phyloP scores from a whole-genome alignment of 2,797 vertebrate genomes.

The Lepus oiostolus region DNA sequence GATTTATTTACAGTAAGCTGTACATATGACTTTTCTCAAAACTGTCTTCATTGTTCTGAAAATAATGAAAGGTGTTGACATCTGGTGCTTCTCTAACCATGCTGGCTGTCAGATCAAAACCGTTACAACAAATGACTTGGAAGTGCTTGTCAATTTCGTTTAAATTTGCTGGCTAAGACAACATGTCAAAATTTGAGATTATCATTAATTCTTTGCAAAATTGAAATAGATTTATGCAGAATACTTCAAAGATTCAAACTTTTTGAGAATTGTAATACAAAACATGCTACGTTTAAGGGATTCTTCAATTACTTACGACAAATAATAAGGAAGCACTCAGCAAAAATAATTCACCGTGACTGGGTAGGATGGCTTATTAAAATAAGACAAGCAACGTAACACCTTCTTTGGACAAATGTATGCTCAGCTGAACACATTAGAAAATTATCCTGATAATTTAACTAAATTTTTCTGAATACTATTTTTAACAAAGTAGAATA shows the following conservation, averaged over 20 bases:
- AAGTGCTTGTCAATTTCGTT: constrained; percentile 40
- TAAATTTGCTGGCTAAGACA: constrained; percentile 26
- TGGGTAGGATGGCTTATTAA: not conserved
- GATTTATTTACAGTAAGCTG: not conserved
- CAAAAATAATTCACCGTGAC: not conserved
- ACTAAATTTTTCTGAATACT: not conserved
- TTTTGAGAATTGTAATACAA: not conserved
- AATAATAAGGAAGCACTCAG: not conserved
- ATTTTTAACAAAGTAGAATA: not conserved
- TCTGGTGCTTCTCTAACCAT: not conserved
- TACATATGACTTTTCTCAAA: constrained; percentile 63
- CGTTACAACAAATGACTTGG: constrained; percentile 19
- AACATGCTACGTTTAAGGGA: not conserved
- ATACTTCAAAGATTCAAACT: not conserved
- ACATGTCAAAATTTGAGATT: constrained; percentile 28
- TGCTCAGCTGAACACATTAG: not conserved
- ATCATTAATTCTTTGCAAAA: constrained; percentile 28
- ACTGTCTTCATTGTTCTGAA: constrained; percentile 55
- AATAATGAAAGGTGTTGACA: constrained; percentile 68
- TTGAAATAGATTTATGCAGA: constrained; percentile 39
- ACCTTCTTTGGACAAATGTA: not conserved
- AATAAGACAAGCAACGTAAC: not conserved
- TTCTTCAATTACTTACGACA: not conserved
- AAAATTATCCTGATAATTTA: constrained; percentile 13
- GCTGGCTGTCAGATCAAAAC: not conserved